Conservation (phyloP, 53 echinoderm and acorn worm species). For the Temnopleurus reevesii region DNA sequence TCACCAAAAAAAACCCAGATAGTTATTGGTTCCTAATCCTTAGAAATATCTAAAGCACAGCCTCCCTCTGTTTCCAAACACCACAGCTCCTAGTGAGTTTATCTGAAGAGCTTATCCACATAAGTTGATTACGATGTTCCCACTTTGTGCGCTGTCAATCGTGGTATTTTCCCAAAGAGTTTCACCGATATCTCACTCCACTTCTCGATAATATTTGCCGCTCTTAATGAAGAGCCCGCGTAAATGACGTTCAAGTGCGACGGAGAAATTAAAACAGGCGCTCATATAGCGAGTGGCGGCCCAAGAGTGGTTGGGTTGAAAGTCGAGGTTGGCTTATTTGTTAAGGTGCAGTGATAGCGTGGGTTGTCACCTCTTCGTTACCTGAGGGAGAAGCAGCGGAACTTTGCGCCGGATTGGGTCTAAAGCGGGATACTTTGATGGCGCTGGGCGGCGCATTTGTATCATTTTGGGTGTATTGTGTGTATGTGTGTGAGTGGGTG, state of each 20-base stretch:
- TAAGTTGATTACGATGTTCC: neutral
- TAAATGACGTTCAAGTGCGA: neutral
- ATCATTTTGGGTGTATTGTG: neutral
- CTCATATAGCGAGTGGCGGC: neutral
- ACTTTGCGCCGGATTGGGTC: neutral
- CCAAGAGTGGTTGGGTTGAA: neutral
- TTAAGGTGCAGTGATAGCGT: constrained; percentile 3
- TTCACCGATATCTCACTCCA: neutral
- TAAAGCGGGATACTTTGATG: neutral
- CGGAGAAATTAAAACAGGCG: neutral
- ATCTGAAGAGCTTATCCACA: neutral
- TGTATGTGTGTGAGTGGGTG: neutral
- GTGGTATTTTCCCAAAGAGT: constrained; percentile 18
- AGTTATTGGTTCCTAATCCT: too few species aligned
- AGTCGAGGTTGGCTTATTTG: neutral
- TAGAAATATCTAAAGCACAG: too few species aligned
- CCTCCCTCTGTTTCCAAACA: neutral
- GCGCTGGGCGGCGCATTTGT: neutral
- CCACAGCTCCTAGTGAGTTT: neutral
- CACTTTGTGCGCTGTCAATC: neutral
- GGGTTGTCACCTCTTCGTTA: neutral
- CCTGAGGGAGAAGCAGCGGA: neutral
- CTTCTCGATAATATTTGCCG: neutral
- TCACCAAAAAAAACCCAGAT: neutral
- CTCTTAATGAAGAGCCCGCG: neutral